Evolutionary conservation across 2,113 vertebrate genomes (phyloP), one percentile per base, ranked within the genome.

Genomic region (Datnioides undecimradiatus): DNA sequence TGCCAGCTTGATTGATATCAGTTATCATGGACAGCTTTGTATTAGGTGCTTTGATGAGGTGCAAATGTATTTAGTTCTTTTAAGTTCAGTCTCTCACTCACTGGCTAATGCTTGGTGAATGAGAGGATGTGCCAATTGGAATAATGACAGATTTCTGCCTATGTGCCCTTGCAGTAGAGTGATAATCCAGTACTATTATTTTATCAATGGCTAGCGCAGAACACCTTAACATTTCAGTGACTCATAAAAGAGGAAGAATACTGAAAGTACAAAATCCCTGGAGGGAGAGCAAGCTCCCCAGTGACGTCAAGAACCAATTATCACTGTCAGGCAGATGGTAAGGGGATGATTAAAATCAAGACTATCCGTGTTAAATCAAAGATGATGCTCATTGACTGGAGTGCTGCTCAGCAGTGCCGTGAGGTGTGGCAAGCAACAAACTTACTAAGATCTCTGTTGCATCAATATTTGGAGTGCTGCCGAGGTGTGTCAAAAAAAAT

Each of bases 281-380:
- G 12, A 62, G 46, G 16, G 62, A 52, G 67, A 55, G 17, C 33
- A 49, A 33, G 34, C 21, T 45, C 67, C 23, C 17, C 5, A 8
- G 38, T 72, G 40, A 85, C 19, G 23, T 79, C 69, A 46, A 38
- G 46, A 59, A 48, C 54, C 60, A 76, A 76, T 76, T 5, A 59
- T 77, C 51, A 43, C 36, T 38, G 12, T 54, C 60, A 65, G 55
- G 73, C 33, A 80, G 65, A 66, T 67, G 54, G 25, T 10, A 54
- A 64, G 40, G 29, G 8, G 34, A 45, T 54, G 17, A 80, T 64
- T 77, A 40, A 73, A 82, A 70, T 71, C 19, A 13, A 48, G 69
- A 34, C 40, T 59, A 21, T 64, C 55, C 52, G 33, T 66, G n/a
- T 68, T 59, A 46, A 72, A 59, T 80, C 55, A 68, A 45, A 57